These are phyloP conservation scores for Cydia strobilella DNA, from an alignment of 1,140 invertebrate species.

Conservation along the genomic window DNA sequence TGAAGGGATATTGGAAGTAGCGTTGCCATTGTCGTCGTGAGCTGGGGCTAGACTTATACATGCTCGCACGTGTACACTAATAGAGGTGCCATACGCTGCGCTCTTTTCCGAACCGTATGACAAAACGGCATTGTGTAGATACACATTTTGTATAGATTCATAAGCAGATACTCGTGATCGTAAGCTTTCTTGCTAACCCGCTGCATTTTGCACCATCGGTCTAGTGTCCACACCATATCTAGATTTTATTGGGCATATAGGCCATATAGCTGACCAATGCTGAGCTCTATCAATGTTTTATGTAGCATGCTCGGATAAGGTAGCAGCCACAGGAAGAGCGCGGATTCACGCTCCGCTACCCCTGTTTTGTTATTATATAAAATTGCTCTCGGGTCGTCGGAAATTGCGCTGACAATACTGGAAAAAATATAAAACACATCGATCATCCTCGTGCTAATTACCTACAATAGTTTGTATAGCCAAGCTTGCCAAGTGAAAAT, in stretches of 20 bases:
- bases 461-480: not conserved
- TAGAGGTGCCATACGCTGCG: constrained; percentile 39
- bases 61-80: constrained; percentile 26
- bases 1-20: constrained; percentile 62
- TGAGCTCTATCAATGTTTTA: constrained; percentile 1
- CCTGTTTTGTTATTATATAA: constrained; percentile 27
- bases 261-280: no score
- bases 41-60: constrained; percentile 36
- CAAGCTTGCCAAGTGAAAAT: constrained; percentile 19
- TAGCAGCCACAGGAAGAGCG: constrained; percentile 7
- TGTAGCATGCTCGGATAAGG: not conserved
- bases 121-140: constrained; percentile 44
- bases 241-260: not conserved
- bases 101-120: constrained; percentile 37
- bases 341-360: constrained; percentile 25
- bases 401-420: constrained; percentile 27
- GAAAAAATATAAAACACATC: not conserved
- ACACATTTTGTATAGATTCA: no score
- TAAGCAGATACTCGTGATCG: constrained; percentile 22
- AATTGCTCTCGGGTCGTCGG: constrained; percentile 19
- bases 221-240: not conserved
- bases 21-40: constrained; percentile 53
- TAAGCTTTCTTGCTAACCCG: constrained; percentile 11
- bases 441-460: constrained; percentile 20
- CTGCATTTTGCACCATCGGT: not conserved